Evolutionary conservation across 2,113 vertebrate species (phyloP).

Genomic region (Paramisgurnus dabryanus): DNA sequence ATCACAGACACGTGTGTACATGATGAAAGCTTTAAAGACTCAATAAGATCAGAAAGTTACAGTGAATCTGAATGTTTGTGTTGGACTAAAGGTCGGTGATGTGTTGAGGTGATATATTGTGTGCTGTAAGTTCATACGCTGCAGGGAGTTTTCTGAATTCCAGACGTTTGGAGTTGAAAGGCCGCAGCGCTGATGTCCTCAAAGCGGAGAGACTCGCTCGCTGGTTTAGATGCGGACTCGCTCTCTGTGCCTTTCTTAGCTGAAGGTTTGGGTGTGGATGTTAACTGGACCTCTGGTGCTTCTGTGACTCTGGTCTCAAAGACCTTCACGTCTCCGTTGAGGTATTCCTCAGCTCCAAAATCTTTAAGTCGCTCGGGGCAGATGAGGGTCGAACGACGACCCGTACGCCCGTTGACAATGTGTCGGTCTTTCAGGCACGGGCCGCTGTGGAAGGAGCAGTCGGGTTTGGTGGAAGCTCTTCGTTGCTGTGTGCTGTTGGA

Average conservation of each 20-base stretch:
- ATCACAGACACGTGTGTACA: too few species aligned
- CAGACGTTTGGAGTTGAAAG: slow-evolving; percentile 84
- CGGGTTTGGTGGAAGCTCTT: slow-evolving; percentile 63
- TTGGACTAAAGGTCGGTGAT: not conserved
- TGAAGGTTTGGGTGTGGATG: slow-evolving; percentile 68
- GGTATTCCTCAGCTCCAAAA: slow-evolving; percentile 86
- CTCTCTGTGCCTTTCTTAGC: slow-evolving; percentile 60
- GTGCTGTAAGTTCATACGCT: slow-evolving; percentile 69
- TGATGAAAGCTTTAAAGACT: too few species aligned
- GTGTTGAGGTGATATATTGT: not conserved
- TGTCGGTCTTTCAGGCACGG: slow-evolving; percentile 58
- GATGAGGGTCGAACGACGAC: slow-evolving; percentile 73
- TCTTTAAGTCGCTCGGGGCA: slow-evolving; percentile 85
- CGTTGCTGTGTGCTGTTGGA: slow-evolving; percentile 72
- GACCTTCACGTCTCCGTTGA: slow-evolving; percentile 80
- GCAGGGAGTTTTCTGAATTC: slow-evolving; percentile 87
- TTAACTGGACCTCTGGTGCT: slow-evolving; percentile 68
- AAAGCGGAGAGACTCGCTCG: slow-evolving; percentile 76
- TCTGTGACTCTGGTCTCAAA: slow-evolving; percentile 72
- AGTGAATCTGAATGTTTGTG: not conserved
- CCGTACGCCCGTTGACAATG: slow-evolving; percentile 66
- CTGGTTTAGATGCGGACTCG: slow-evolving; percentile 60
- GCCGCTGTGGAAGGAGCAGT: slow-evolving; percentile 50
- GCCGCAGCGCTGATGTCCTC: slow-evolving; percentile 89
- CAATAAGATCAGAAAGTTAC: not conserved